A percentile compares a stretch with the other conserved stretches of the same genome.
Conservation (phyloP, 2,888 invertebrate species). For the Drosophila imparisetae region DNA sequence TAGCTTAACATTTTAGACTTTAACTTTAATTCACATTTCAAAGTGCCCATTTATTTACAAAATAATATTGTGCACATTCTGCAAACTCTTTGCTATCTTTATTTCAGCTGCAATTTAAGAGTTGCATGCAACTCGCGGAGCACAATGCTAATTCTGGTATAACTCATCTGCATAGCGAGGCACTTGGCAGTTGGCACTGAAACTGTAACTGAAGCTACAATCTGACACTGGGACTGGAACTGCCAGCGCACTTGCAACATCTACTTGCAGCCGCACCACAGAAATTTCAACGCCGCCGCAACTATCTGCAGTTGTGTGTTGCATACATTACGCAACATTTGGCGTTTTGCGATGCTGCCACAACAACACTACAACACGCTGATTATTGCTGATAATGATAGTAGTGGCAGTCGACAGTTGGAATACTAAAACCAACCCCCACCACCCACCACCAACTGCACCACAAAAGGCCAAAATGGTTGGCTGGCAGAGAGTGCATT, state of each 20-base stretch:
- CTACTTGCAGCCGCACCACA: constrained; percentile 7
- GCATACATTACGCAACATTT: constrained; percentile 73
- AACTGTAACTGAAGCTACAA: constrained; percentile 11
- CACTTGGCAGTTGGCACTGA: constrained; percentile 1
- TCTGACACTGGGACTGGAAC: neutral
- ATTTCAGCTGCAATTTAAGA: neutral
- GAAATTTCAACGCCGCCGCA: constrained; percentile 39
- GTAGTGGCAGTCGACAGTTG: constrained; percentile 44
- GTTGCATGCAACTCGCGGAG: neutral
- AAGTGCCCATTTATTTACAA: neutral
- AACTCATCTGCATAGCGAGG: constrained; percentile 18
- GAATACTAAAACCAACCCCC: neutral
- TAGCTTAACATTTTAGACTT: neutral
- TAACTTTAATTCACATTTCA: neutral
- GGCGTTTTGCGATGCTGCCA: constrained; percentile 56
- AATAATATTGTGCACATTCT: neutral
- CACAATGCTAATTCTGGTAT: constrained; percentile 24
- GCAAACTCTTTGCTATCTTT: neutral
- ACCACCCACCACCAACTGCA: constrained; percentile 2
- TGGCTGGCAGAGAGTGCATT: constrained; percentile 39
- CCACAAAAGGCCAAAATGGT: constrained; percentile 28
- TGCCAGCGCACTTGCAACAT: constrained; percentile 1
- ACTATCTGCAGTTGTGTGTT: constrained; percentile 61
- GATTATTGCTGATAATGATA: constrained; percentile 78
- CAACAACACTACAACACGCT: constrained; percentile 65